Conservation (phyloP, 2,797 vertebrate species). For the Gymnopithys bicolor region DNA sequence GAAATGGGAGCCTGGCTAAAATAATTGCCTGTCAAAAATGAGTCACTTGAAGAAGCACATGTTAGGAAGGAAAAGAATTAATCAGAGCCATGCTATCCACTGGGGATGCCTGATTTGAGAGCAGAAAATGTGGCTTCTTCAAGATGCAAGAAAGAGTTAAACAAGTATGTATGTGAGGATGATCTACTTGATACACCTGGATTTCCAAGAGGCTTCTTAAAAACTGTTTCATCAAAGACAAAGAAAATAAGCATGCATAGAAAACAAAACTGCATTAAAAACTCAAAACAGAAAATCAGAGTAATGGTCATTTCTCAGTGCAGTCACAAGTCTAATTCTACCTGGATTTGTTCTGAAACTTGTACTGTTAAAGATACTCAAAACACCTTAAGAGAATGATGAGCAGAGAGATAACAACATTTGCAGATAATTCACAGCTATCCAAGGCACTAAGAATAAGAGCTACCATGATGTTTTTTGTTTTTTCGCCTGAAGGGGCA, state of each 20-base stretch:
- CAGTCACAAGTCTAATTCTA: neutral
- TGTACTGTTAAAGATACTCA: neutral
- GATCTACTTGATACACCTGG: neutral
- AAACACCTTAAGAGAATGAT: neutral
- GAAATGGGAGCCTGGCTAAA: slow-evolving; percentile 10
- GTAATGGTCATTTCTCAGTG: neutral
- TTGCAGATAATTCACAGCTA: neutral
- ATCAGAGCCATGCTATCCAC: neutral
- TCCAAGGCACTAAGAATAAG: neutral
- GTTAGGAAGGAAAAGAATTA: neutral
- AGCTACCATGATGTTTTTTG: neutral
- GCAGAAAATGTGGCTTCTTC: neutral
- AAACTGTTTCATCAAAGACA: neutral
- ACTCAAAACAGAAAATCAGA: neutral
- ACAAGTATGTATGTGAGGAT: neutral
- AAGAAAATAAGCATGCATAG: neutral
- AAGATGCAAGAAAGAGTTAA: neutral
- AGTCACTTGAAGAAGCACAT: neutral
- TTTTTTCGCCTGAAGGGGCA: neutral
- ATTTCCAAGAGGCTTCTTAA: neutral
- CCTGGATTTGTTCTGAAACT: neutral
- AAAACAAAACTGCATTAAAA: neutral
- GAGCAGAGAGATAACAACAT: neutral
- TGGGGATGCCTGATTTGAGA: neutral
- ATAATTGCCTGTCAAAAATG: slow-evolving; percentile 29